phyloP scores from a whole-genome alignment of 2,888 invertebrate species.

The Trachelus troglodyta region DNA sequence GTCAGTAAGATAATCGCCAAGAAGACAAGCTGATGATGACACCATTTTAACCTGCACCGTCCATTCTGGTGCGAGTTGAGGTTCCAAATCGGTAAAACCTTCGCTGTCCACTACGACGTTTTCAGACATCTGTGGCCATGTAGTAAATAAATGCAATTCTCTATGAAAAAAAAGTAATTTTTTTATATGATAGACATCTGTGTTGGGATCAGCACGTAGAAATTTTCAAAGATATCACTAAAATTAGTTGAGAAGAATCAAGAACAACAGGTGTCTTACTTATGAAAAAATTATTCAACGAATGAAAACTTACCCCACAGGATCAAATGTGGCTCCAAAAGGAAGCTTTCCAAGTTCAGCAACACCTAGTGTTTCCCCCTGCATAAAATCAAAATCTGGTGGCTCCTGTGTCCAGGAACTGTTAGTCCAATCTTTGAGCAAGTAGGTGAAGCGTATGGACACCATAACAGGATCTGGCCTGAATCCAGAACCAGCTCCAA shows the following conservation, averaged over 20 bases:
- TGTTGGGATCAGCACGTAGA: neutral
- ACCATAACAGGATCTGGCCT: conserved; percentile 76
- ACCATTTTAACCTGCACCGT: conserved; percentile 75
- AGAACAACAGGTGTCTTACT: conserved; percentile 1
- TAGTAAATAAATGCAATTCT: conserved; percentile 80
- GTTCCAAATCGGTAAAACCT: conserved; percentile 89
- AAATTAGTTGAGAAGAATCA: neutral
- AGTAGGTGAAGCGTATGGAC: conserved; percentile 82
- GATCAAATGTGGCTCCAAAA: conserved; percentile 87
- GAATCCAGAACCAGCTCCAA: conserved; percentile 67
- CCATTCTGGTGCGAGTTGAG: conserved; percentile 85
- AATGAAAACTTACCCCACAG: conserved; percentile 69
- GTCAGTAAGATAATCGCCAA: conserved; percentile 80
- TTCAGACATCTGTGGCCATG: conserved; percentile 89
- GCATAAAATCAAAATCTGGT: conserved; percentile 69
- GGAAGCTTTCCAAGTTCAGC: conserved; percentile 74
- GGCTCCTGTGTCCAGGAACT: conserved; percentile 74
- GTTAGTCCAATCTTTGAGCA: conserved; percentile 72
- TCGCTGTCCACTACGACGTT: conserved; percentile 89
- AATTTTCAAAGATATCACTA: neutral
- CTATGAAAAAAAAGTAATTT: conserved; percentile 57
- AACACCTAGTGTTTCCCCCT: conserved; percentile 70
- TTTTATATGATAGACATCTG: neutral
- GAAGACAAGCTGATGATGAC: conserved; percentile 78
- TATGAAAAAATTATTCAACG: neutral